Evolutionary conservation across 2,888 invertebrate genomes (phyloP), one percentile per base, ranked within the genome.

Genomic region (Drosophila buzzatii): DNA sequence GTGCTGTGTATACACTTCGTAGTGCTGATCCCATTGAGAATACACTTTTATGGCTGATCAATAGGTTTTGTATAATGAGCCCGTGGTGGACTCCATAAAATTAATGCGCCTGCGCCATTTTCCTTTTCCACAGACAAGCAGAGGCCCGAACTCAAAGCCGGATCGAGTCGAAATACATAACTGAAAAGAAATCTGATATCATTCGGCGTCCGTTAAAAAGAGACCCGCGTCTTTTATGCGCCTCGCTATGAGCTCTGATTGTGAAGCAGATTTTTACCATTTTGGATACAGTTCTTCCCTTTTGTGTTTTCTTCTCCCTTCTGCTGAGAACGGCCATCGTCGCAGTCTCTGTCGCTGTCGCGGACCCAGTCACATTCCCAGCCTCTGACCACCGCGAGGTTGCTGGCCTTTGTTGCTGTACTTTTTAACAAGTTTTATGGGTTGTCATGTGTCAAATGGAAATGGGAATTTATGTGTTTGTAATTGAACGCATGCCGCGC

Each of bases 401-500:
- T 85, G 81, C 73, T 78, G 78, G 72, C 79, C 79, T 75, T 89
- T 86, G 82, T 86, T 83, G 79, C 70, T 71, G 89, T 84, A 89
- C 81, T 82, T 88, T 90, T 90, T 84, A 90, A 90, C 87, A 81
- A 85, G 85, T 92, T 91, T 92, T 90, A 91, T 92, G 89, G 82
- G 86, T 90, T 92, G 92, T 92, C 92, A 92, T 90, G 90, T 92
- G 92, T 92, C 92, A 91, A 91, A 91, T 91, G 91, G 90, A 91
- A 91, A 91, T 89, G 87, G 82, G 82, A 91, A 92, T 92, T 92
- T 92, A 92, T 91, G 92, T 82, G 86, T 90, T 92, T 92, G 92
- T 92, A 92, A 92, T 92, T 92, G 91, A 91, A 92, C 90, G 82
- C 86, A 82, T 70, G 85, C 73, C 82, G 84, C 82, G 84, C 87